Conservation (phyloP, 2,113 vertebrate species). For the Nycticorax nycticorax region DNA sequence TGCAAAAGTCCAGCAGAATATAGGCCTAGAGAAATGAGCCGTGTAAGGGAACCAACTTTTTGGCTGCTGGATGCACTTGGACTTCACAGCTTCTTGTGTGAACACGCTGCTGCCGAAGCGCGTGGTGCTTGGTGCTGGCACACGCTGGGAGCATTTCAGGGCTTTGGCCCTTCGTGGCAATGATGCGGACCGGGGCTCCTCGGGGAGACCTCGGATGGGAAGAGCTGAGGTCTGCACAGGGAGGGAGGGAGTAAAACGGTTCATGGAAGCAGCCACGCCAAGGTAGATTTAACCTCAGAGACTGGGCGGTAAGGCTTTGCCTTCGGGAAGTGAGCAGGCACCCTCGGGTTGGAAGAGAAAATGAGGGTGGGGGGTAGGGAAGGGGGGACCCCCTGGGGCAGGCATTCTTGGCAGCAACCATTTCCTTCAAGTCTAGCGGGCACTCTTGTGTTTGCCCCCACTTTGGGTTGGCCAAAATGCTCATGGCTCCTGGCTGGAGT, state of each 20-base stretch:
- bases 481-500: not conserved
- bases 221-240: not conserved
- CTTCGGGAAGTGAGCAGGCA: not conserved
- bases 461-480: not conserved
- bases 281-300: not conserved
- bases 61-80: not conserved
- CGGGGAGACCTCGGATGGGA: rapidly evolving
- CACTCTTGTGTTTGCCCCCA: not conserved
- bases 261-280: not conserved
- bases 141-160: not conserved
- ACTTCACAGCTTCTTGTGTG: not conserved
- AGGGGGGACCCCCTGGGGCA: rapidly evolving
- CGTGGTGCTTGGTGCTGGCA: rapidly evolving
- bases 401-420: rapidly evolving
- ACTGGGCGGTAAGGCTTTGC: not conserved
- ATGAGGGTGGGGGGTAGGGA: no score
- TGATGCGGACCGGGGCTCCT: not conserved
- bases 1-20: not conserved
- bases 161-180: not conserved
- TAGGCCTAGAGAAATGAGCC: rapidly evolving
- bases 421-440: not conserved
- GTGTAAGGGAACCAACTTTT: not conserved
- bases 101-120: rapidly evolving
- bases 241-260: not conserved
- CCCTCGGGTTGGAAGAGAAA: not conserved